phyloP scores from a whole-genome alignment of 1,140 invertebrate genomes.

The Anastrepha ludens region DNA sequence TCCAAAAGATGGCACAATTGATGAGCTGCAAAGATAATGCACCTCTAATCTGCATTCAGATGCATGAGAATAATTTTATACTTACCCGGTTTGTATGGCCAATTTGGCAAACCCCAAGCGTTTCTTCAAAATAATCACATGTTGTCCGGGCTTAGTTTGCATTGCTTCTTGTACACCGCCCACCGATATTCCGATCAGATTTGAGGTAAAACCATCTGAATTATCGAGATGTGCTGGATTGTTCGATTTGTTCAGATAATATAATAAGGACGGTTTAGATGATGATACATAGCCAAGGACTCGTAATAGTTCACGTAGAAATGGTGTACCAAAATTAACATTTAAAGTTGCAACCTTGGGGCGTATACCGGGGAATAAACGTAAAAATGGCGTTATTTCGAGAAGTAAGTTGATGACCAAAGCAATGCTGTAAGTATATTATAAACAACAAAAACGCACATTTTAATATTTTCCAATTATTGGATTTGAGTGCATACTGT shows the following conservation, averaged over 20 bases:
- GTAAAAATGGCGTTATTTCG: not conserved
- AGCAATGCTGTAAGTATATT: not conserved
- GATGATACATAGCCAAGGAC: slow-evolving; percentile 79
- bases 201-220: slow-evolving; percentile 69
- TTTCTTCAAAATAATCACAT: slow-evolving; percentile 82
- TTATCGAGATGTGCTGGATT: slow-evolving; percentile 65
- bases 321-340: slow-evolving; percentile 88
- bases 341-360: slow-evolving; percentile 84
- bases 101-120: slow-evolving; percentile 88
- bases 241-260: slow-evolving; percentile 65
- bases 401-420: not conserved
- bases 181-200: slow-evolving; percentile 80
- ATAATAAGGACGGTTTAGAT: slow-evolving; percentile 67
- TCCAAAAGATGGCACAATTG: slow-evolving; percentile 34
- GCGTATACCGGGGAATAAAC: slow-evolving; percentile 85
- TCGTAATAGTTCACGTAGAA: slow-evolving; percentile 84
- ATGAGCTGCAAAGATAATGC: not conserved
- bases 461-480: too few relatives aligned
- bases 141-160: slow-evolving; percentile 82
- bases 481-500: too few relatives aligned
- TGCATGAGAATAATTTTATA: not conserved
- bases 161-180: slow-evolving; percentile 89
- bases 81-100: slow-evolving; percentile 86
- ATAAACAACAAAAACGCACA: too few relatives aligned
- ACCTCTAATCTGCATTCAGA: too few relatives aligned